phyloP scores from a whole-genome alignment of 2,888 invertebrate species.

The Aphelenchoides bicaudatus region DNA sequence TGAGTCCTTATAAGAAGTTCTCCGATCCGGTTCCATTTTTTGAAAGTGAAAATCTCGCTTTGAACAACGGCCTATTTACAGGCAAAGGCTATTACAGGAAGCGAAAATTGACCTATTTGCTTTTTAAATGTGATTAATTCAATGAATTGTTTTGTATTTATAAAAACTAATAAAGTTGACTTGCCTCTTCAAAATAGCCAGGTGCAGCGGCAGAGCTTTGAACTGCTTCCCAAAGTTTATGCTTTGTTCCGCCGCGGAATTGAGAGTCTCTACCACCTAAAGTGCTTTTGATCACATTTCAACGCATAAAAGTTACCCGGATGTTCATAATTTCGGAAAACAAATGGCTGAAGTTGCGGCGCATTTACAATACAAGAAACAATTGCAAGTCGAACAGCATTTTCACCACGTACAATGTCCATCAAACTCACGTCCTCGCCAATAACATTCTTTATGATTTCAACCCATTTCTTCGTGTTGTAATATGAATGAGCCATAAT shows the following conservation, averaged over 20 bases:
- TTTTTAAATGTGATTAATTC: slow-evolving; percentile 32
- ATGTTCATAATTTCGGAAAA: slow-evolving; percentile 79
- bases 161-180: slow-evolving; percentile 40
- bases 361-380: slow-evolving; percentile 78
- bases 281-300: too few relatives aligned
- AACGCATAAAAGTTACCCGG: too few relatives aligned
- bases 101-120: slow-evolving; percentile 31
- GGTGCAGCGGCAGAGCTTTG: slow-evolving; percentile 87
- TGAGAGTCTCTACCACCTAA: slow-evolving; percentile 66
- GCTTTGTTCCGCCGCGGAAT: slow-evolving; percentile 56
- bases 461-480: slow-evolving; percentile 79
- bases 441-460: slow-evolving; percentile 67
- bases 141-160: too few relatives aligned
- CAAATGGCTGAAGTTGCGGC: slow-evolving; percentile 71
- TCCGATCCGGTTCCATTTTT: slow-evolving; percentile 32
- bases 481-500: slow-evolving; percentile 76
- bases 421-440: slow-evolving; percentile 49
- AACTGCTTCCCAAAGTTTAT: slow-evolving; percentile 60
- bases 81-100: slow-evolving; percentile 35
- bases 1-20: slow-evolving; percentile 28
- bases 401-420: slow-evolving; percentile 38
- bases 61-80: slow-evolving; percentile 29
- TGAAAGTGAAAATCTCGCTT: slow-evolving; percentile 26
- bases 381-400: slow-evolving; percentile 69
- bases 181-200: slow-evolving; percentile 81